Base-by-base conservation (phyloP, 2,888 invertebrate genomes). In the Elysia crispata region DNA sequence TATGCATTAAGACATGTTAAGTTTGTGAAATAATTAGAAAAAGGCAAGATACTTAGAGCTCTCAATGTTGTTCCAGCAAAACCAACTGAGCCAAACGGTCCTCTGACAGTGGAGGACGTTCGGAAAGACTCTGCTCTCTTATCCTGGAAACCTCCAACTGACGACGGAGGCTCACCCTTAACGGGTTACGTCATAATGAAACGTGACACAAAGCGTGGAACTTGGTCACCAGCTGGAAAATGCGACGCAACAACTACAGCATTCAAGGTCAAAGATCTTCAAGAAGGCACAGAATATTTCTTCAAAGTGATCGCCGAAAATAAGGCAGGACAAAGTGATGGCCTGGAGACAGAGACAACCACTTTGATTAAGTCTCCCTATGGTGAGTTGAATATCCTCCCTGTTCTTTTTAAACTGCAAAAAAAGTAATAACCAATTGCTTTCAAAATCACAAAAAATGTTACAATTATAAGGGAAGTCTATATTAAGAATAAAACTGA, bases 271-370 rank as follows among this genome's bases (percentile, higher is more conserved):
- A 60, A 80, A 57, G 84, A 85, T 64, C 83, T 88, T 25, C 69
- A 78, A 18, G 85, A 87, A 70, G 88, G 86, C 67, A 85, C 81
- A 50, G 85, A 85, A 64, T 90, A 90, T 80, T 86, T 86, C 81
- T 91, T 90, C 87, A 84, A 89, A 31, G 86, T 91, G n/a, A 82
- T 86, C n/a, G 90, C 91, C 18, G 89, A 87, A 80, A 91, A 91
- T 80, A 94, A 97, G 86, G 96, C 96, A 89, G 97, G 97, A 54
- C 96, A 96, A 95, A 97, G 97, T 15, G 96, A 96, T 81, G 88
- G 86, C 6, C 78, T 86, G 76, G 86, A 86, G 66, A 81, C 82
- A 28, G 85, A 85, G 20, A 70, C 76, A 20, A 60, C 84, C 3
- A 94, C 96, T 49, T 93, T 94, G 57, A 95, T 96, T 79, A 95